A percentile compares a stretch with the other conserved stretches of the same genome.
Evolutionary conservation across 2,888 invertebrate species (phyloP).

Genomic region (Eulithis testata): DNA sequence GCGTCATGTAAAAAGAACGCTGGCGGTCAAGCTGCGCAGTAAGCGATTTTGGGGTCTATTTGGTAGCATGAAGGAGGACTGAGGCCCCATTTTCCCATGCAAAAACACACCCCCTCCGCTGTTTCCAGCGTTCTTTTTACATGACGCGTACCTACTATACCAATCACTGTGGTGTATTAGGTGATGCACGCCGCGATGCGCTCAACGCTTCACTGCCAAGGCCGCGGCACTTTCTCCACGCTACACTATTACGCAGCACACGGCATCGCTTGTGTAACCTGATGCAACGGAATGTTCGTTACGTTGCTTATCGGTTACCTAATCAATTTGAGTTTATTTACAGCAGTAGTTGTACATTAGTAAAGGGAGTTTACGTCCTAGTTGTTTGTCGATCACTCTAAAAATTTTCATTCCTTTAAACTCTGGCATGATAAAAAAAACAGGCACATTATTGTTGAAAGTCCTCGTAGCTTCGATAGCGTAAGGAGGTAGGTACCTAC

Average conservation of each 20-base stretch:
- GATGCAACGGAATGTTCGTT: conserved; percentile 70
- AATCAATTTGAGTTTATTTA: conserved; percentile 22
- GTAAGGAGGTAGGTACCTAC: no score
- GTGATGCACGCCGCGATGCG: conserved; percentile 26
- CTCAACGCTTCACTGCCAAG: conserved; percentile 75
- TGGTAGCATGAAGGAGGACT: no score
- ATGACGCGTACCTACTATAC: no score
- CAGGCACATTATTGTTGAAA: no score
- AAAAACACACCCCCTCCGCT: no score
- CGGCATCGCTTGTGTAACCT: conserved; percentile 65
- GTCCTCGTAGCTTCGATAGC: no score
- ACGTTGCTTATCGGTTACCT: conserved; percentile 41
- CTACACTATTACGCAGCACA: conserved; percentile 66
- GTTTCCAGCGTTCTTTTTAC: no score
- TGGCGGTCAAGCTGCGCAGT: no score
- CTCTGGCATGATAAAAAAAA: no score
- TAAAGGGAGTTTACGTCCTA: neutral
- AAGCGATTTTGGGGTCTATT: no score
- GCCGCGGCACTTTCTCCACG: conserved; percentile 79
- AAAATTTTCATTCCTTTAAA: neutral
- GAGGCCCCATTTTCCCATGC: no score
- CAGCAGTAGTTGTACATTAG: conserved; percentile 8
- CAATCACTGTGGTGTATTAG: conserved; percentile 1
- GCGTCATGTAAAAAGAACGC: no score
- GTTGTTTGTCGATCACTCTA: neutral